Percentiles rank a stretch among this genome's conserved stretches.
phyloP scores from a whole-genome alignment of 2,113 vertebrate genomes.

The Alligator sinensis region DNA sequence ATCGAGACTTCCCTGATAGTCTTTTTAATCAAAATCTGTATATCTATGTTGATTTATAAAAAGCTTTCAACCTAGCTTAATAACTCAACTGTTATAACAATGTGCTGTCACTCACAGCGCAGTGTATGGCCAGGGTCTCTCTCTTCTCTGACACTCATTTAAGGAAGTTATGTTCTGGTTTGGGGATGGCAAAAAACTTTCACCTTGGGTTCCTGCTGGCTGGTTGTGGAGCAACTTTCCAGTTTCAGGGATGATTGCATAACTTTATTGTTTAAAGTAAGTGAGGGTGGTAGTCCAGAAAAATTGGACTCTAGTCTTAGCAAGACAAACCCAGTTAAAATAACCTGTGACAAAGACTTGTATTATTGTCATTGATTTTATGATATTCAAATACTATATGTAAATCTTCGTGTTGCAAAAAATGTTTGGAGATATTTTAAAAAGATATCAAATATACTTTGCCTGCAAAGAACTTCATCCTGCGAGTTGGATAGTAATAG shows the following conservation, averaged over 20 bases:
- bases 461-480: background rate
- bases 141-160: background rate
- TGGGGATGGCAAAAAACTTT: background rate
- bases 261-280: background rate
- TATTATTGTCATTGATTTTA: background rate
- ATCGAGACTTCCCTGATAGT: background rate
- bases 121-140: constrained; percentile 15
- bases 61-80: background rate
- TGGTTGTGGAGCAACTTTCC: background rate
- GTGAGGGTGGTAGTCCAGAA: background rate
- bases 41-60: constrained; percentile 7
- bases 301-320: background rate
- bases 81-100: background rate
- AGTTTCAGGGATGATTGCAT: background rate
- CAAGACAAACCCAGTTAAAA: background rate
- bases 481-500: background rate
- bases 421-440: background rate
- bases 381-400: background rate
- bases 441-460: background rate
- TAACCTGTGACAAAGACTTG: background rate
- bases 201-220: background rate
- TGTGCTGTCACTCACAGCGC: background rate
- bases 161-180: background rate
- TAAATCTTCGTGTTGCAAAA: background rate
- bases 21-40: background rate